These are phyloP conservation scores for Elgaria multicarinata DNA, from an alignment of 2,113 vertebrate species.

Conservation along the genomic window DNA sequence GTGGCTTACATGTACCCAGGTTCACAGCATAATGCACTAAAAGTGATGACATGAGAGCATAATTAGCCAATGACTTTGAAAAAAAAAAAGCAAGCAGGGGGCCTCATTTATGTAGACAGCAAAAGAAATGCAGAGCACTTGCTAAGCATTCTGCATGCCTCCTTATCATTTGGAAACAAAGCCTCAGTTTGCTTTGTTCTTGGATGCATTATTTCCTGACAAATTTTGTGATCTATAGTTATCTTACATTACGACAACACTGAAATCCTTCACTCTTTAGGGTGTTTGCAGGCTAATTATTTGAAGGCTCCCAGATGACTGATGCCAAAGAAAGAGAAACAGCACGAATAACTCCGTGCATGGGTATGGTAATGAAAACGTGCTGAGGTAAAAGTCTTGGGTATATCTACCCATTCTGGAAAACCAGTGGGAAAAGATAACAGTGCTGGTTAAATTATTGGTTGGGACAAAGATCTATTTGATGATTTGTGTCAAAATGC, in stretches of 20 bases:
- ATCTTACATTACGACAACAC: slow-evolving; percentile 67
- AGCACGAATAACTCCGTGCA: slow-evolving; percentile 42
- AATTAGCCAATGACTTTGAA: slow-evolving; percentile 73
- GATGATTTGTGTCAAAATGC: too few relatives aligned
- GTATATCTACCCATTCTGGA: background rate
- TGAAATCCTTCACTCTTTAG: slow-evolving; percentile 69
- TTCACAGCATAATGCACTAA: slow-evolving; percentile 64
- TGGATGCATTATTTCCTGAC: slow-evolving; percentile 66
- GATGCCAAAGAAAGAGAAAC: slow-evolving; percentile 58
- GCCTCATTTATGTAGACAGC: slow-evolving; percentile 69
- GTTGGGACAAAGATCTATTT: too few relatives aligned
- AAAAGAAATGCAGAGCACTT: slow-evolving; percentile 55
- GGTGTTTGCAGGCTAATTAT: slow-evolving; percentile 65
- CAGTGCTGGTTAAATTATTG: too few relatives aligned
- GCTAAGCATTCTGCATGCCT: slow-evolving; percentile 60
- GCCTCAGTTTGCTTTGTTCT: slow-evolving; percentile 67
- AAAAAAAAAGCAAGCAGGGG: slow-evolving; percentile 68
- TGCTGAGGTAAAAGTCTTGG: background rate
- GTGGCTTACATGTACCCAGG: background rate
- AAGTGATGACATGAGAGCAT: slow-evolving; percentile 61
- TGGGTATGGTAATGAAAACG: slow-evolving; percentile 41
- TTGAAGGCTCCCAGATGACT: slow-evolving; percentile 64
- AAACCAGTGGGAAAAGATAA: too few relatives aligned
- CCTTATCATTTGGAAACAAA: slow-evolving; percentile 70
- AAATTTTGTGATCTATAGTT: slow-evolving; percentile 74